Evolutionary conservation across 2,113 vertebrate species (phyloP).

Genomic region (Erythrocebus patas): DNA sequence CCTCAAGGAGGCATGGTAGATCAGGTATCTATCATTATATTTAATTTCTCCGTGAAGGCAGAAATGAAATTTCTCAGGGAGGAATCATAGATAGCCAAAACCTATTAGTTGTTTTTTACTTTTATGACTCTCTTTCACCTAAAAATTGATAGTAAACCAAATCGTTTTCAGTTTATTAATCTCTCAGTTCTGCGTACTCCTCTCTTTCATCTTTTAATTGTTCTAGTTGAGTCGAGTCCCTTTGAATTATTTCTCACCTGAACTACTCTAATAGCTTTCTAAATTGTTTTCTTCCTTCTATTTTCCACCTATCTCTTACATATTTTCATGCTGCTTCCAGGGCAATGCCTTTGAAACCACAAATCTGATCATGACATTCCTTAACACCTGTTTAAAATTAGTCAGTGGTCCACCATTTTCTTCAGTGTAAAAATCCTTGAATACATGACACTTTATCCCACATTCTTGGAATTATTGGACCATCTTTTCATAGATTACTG

Average conservation of each 20-base stretch:
- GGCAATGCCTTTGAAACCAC: not conserved
- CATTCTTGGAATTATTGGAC: not conserved
- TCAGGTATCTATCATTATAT: not conserved
- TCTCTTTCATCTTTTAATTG: not conserved
- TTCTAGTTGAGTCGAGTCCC: not conserved
- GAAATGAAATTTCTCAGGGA: not conserved
- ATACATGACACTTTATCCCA: not conserved
- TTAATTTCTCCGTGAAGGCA: not conserved
- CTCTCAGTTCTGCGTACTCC: not conserved
- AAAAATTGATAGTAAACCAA: not conserved
- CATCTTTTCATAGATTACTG: not conserved
- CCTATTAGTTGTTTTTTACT: not conserved
- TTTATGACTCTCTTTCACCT: not conserved
- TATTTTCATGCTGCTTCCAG: not conserved
- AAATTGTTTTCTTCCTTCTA: not conserved
- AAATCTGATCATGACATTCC: not conserved
- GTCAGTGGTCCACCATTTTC: not conserved
- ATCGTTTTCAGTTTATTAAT: not conserved
- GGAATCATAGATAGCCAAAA: not conserved
- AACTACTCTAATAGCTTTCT: not conserved
- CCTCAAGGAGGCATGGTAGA: not conserved
- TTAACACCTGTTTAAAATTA: not conserved
- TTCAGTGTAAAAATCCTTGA: not conserved
- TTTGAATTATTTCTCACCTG: not conserved
- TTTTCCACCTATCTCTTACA: not conserved